Percentiles rank a stretch among this genome's conserved stretches.
phyloP scores from a whole-genome alignment of 1,140 invertebrate species.

The Papilio machaon region DNA sequence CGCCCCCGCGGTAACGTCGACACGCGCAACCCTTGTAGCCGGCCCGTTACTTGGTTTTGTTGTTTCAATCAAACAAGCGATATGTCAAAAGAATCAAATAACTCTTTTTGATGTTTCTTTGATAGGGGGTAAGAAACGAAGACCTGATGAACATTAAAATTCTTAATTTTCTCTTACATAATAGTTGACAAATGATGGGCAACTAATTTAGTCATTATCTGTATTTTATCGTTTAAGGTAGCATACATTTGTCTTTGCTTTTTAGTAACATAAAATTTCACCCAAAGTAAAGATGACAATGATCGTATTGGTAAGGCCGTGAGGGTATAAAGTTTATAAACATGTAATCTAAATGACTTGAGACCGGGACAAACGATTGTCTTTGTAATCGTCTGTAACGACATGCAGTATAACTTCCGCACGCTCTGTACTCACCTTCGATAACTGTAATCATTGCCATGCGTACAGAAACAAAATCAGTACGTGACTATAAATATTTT shows the following conservation, averaged over 20 bases:
- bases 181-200: not conserved
- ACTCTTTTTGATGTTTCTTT: not conserved
- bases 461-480: conserved; percentile 1
- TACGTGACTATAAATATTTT: not conserved
- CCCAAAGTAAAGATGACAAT: not conserved
- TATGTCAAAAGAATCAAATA: not conserved
- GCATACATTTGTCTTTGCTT: not conserved
- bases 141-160: not conserved
- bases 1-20: conserved; percentile 44
- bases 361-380: conserved; percentile 31
- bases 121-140: not conserved
- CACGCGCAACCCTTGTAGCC: conserved; percentile 66
- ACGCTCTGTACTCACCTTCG: not conserved
- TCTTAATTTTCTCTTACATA: not conserved
- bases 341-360: conserved; percentile 48
- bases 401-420: conserved; percentile 49
- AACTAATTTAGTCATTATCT: not conserved
- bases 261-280: not conserved
- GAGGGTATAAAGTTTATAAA: conserved; percentile 32
- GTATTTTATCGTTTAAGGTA: no score
- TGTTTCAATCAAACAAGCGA: conserved; percentile 31
- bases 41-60: conserved; percentile 7
- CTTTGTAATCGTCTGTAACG: conserved; percentile 41
- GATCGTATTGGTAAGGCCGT: not conserved
- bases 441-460: conserved; percentile 28